phyloP scores from a whole-genome alignment of 2,888 invertebrate genomes.

The Allygus modestus region DNA sequence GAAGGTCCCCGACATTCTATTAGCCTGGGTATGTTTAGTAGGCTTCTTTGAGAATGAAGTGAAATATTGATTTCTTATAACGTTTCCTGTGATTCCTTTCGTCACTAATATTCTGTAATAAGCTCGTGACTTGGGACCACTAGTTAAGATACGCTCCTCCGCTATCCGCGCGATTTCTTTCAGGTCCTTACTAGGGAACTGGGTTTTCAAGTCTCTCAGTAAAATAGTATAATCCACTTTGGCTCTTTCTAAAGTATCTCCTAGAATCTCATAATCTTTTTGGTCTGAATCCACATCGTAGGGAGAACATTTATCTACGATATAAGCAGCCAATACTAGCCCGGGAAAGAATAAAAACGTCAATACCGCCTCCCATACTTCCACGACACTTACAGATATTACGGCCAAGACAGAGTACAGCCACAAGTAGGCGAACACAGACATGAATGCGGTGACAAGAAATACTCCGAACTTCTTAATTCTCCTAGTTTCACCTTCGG shows the following conservation, averaged over 20 bases:
- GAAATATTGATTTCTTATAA: constrained; percentile 62
- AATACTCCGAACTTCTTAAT: constrained; percentile 98
- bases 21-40: not conserved
- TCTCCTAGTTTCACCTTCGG: constrained; percentile 93
- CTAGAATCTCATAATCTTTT: not conserved
- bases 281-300: not conserved
- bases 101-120: constrained; percentile 98
- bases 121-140: constrained; percentile 96
- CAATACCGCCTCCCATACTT: constrained; percentile 97
- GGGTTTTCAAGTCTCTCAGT: constrained; percentile 91
- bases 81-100: constrained; percentile 90
- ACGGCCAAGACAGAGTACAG: constrained; percentile 95
- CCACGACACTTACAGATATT: constrained; percentile 90
- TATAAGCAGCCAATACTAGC: constrained; percentile 97
- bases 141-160: constrained; percentile 91
- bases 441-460: constrained; percentile 98
- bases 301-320: constrained; percentile 85
- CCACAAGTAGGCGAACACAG: constrained; percentile 99
- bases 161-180: constrained; percentile 96
- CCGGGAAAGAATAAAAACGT: constrained; percentile 98
- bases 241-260: not conserved
- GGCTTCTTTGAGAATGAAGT: constrained; percentile 29
- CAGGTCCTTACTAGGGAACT: constrained; percentile 93
- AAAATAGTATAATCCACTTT: constrained; percentile 72
- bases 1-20: constrained; percentile 71